phyloP scores from a whole-genome alignment of 2,113 vertebrate genomes.

The Halichoerus grypus region DNA sequence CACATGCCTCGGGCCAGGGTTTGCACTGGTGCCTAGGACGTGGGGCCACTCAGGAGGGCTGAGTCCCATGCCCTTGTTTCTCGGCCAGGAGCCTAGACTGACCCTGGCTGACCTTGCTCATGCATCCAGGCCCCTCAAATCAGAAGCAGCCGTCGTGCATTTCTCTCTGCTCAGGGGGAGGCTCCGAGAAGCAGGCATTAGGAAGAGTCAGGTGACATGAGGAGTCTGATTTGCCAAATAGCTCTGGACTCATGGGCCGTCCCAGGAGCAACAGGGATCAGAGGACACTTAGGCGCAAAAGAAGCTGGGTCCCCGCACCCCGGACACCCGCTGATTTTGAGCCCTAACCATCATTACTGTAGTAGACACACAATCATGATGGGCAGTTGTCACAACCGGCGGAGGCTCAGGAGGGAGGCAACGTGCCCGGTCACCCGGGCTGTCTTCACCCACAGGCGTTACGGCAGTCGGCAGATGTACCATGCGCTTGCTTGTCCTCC shows the following conservation, averaged over 20 bases:
- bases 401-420: not conserved
- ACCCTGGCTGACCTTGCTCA: not conserved
- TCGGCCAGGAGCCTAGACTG: not conserved
- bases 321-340: not conserved
- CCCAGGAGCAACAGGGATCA: not conserved
- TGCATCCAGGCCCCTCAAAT: not conserved
- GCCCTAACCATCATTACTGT: rapidly evolving
- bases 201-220: not conserved
- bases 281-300: not conserved
- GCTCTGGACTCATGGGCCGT: not conserved
- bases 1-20: not conserved
- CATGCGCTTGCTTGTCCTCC: not conserved
- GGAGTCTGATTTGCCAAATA: not conserved
- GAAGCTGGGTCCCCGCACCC: not conserved
- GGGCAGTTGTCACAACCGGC: too few relatives aligned
- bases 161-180: not conserved
- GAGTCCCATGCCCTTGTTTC: not conserved
- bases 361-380: rapidly evolving
- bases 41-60: not conserved
- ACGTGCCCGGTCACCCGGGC: not conserved
- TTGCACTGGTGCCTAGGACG: not conserved
- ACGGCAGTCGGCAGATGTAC: rapidly evolving
- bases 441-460: not conserved
- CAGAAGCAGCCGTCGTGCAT: not conserved
- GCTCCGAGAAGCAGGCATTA: not conserved